These are phyloP conservation scores for Naja naja DNA, from an alignment of 2,113 vertebrate species.

Conservation along the genomic window DNA sequence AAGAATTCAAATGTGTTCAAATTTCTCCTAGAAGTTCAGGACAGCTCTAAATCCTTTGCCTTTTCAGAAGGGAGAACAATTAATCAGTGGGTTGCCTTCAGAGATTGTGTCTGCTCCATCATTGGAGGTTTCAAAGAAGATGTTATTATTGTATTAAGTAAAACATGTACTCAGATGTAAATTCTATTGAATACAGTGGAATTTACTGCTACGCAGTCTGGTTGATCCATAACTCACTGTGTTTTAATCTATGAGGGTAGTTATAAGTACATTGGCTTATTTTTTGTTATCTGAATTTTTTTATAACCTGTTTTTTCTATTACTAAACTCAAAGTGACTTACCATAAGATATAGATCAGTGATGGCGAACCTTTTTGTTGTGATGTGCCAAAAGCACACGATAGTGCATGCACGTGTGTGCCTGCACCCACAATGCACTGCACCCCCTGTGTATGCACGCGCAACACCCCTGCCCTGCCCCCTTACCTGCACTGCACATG, in stretches of 20 bases:
- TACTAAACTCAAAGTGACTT: background rate
- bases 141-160: background rate
- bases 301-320: background rate
- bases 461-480: no score
- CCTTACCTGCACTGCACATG: no score
- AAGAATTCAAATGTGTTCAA: background rate
- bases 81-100: background rate
- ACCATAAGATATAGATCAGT: background rate
- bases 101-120: background rate
- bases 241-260: background rate
- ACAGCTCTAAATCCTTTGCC: background rate
- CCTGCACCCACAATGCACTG: no score
- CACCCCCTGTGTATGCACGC: no score
- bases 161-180: background rate
- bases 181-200: background rate
- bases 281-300: background rate
- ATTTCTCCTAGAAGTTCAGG: background rate
- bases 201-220: background rate
- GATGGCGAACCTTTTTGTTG: no score
- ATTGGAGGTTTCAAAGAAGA: background rate
- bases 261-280: background rate
- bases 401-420: no score
- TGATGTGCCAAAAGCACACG: no score
- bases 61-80: background rate
- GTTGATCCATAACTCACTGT: background rate